Conservation (phyloP, 1,140 invertebrate species). For the Triops longicaudatus region DNA sequence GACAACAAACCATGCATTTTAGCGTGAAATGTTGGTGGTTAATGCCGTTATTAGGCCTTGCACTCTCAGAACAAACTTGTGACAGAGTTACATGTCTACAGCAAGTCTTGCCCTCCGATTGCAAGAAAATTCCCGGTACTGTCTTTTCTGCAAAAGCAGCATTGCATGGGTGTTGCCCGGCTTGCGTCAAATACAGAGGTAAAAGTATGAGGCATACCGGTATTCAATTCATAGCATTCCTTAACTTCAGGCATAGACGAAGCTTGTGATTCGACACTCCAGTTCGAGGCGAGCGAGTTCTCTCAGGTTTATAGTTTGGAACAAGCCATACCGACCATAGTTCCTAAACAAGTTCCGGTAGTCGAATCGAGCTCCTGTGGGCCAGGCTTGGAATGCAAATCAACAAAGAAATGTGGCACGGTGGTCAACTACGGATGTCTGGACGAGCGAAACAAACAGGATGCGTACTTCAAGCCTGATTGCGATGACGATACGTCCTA, state of each 20-base stretch:
- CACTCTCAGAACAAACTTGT: not conserved
- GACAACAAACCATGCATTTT: not conserved
- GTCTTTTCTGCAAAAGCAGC: conserved; percentile 19
- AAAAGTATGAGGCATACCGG: not conserved
- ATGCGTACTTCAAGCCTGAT: conserved; percentile 19
- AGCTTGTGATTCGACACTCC: not conserved
- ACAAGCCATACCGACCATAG: not conserved
- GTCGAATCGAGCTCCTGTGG: not conserved
- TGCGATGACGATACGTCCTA: conserved; percentile 28
- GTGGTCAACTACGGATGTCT: not conserved
- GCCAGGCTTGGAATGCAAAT: not conserved
- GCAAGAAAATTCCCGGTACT: not conserved
- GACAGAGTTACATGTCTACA: conserved; percentile 22
- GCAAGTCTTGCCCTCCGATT: conserved; percentile 24
- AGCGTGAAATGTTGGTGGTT: not conserved
- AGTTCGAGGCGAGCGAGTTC: not conserved
- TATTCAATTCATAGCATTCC: too few relatives aligned
- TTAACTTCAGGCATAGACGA: not conserved
- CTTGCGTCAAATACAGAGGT: conserved; percentile 24
- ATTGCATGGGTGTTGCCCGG: conserved; percentile 25
- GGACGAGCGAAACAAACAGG: not conserved
- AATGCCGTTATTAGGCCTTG: not conserved
- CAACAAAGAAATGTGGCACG: not conserved
- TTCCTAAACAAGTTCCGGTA: not conserved
- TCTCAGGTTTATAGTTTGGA: not conserved